Evolutionary conservation across 2,113 vertebrate species (phyloP).

Genomic region (Leucopsar rothschildi): DNA sequence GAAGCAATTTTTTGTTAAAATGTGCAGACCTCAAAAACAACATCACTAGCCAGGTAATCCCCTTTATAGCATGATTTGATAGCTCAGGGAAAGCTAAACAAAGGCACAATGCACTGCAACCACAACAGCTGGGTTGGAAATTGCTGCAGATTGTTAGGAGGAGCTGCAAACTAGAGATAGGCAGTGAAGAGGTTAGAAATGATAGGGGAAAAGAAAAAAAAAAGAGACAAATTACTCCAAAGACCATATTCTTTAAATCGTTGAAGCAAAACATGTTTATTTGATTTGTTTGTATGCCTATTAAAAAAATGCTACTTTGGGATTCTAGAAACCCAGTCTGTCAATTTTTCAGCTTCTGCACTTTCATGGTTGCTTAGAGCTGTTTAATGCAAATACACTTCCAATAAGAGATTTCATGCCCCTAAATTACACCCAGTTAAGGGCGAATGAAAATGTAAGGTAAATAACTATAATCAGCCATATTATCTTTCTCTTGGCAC

Average conservation of each 20-base stretch:
- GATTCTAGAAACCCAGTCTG: constrained; percentile 80
- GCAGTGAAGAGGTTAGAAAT: constrained; percentile 77
- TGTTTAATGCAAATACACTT: constrained; percentile 85
- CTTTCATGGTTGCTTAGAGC: constrained; percentile 86
- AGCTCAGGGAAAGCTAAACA: constrained; percentile 64
- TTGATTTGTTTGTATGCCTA: constrained; percentile 83
- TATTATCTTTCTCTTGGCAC: constrained; percentile 85
- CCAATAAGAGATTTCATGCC: constrained; percentile 86
- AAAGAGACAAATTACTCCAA: constrained; percentile 74
- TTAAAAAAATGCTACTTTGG: constrained; percentile 85
- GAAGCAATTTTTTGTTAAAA: constrained; percentile 28
- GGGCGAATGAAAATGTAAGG: constrained; percentile 85
- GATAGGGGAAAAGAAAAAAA: constrained; percentile 42
- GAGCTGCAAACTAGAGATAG: constrained; percentile 74
- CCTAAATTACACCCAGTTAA: constrained; percentile 87
- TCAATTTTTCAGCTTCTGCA: constrained; percentile 83
- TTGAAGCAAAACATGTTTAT: constrained; percentile 86
- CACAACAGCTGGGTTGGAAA: constrained; percentile 71
- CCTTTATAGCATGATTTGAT: constrained; percentile 66
- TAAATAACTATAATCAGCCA: constrained; percentile 87
- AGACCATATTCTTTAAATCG: constrained; percentile 80
- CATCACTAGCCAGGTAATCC: constrained; percentile 62
- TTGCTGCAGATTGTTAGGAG: constrained; percentile 71
- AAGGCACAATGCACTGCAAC: constrained; percentile 41
- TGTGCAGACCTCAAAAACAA: constrained; percentile 58